phyloP scores from a whole-genome alignment of 2,113 vertebrate genomes.

The Alaudala cheleensis region DNA sequence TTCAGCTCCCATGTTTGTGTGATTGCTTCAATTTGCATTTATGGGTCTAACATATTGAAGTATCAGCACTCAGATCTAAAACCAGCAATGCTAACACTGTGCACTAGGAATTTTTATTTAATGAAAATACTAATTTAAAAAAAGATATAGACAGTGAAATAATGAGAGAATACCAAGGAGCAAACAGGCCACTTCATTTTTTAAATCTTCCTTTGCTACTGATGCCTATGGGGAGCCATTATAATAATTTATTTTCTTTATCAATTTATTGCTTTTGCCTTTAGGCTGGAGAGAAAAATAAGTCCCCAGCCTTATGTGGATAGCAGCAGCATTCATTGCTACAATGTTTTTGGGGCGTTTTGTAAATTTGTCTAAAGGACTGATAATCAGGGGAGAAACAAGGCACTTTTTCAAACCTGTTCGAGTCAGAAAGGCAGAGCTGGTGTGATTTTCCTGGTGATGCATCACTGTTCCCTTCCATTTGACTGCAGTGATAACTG shows the following conservation, averaged over 20 bases:
- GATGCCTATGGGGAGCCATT: not conserved
- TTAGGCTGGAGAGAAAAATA: not conserved
- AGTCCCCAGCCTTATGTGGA: not conserved
- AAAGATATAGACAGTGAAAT: not conserved
- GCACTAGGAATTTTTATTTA: conserved; percentile 55
- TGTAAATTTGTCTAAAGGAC: not conserved
- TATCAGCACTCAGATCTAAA: conserved; percentile 16
- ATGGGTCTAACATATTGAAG: conserved; percentile 16
- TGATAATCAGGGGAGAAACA: not conserved
- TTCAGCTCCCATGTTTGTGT: conserved; percentile 28
- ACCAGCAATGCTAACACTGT: not conserved
- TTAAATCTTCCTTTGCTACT: not conserved
- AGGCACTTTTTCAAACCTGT: not conserved
- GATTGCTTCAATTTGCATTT: conserved; percentile 64
- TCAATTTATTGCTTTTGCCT: not conserved
- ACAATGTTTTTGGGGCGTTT: not conserved
- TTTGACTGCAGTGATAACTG: not conserved
- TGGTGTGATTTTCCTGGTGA: not conserved
- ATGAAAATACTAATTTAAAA: conserved; percentile 28
- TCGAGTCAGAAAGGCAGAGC: not conserved
- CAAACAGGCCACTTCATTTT: not conserved
- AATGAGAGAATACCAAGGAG: not conserved
- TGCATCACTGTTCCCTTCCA: not conserved
- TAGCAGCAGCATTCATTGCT: not conserved
- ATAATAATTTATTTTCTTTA: not conserved